Evolutionary conservation across 2,113 vertebrate genomes (phyloP).

Genomic region (Sterrhoptilus dennistouni): DNA sequence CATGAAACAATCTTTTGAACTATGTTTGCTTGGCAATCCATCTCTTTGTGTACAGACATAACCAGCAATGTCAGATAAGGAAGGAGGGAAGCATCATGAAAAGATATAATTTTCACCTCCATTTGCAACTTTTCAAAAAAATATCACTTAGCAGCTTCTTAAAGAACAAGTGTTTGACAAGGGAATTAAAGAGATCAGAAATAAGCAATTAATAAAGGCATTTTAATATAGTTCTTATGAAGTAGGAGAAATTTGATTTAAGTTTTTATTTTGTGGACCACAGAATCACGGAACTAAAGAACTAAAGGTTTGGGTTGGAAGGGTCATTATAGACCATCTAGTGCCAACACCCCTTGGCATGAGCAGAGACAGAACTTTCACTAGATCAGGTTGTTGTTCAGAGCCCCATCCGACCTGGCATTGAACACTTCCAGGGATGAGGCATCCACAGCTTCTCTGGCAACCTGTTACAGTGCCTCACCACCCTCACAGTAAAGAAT

Average conservation of each 20-base stretch:
- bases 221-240: neutral
- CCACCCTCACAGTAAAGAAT: neutral
- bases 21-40: neutral
- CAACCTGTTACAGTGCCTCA: neutral
- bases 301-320: neutral
- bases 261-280: neutral
- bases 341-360: rapidly evolving
- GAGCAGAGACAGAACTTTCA: neutral
- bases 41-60: neutral
- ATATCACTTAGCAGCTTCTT: neutral
- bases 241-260: neutral
- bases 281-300: neutral
- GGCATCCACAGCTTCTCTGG: neutral
- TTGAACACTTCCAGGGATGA: neutral
- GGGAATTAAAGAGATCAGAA: neutral
- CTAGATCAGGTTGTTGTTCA: neutral
- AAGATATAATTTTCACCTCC: conserved; percentile 1
- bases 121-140: neutral
- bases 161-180: neutral
- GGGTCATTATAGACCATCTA: rapidly evolving
- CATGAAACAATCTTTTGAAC: neutral
- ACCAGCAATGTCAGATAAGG: neutral
- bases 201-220: neutral
- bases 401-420: no score
- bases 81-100: neutral